Conservation (phyloP, 2,888 invertebrate species). For the Lochmaea capreae region DNA sequence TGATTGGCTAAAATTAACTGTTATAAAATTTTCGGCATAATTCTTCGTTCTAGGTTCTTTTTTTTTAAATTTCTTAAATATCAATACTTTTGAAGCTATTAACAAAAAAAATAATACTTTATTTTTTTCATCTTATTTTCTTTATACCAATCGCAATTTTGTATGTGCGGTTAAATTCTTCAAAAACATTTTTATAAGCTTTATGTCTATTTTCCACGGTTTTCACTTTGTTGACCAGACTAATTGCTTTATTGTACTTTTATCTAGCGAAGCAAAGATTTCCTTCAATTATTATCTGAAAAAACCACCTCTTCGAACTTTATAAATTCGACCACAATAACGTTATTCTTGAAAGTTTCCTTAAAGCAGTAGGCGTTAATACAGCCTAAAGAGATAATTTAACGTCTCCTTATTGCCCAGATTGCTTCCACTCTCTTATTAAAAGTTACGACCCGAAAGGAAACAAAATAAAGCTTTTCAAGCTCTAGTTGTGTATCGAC, state of each 20-base stretch:
- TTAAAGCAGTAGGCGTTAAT: constrained; percentile 47
- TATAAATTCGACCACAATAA: constrained; percentile 27
- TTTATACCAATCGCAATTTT: too few species aligned
- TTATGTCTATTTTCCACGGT: too few species aligned
- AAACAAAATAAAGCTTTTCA: constrained; percentile 49
- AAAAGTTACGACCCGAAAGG: constrained; percentile 54
- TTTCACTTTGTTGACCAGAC: too few species aligned
- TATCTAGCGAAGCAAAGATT: background rate
- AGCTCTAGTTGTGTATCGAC: constrained; percentile 9
- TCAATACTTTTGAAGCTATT: too few species aligned
- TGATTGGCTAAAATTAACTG: too few species aligned
- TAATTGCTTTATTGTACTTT: background rate
- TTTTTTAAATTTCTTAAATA: too few species aligned
- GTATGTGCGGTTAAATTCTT: too few species aligned
- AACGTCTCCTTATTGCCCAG: constrained; percentile 39
- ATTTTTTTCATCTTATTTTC: too few species aligned
- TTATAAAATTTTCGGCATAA: too few species aligned
- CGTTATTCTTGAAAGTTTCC: constrained; percentile 43
- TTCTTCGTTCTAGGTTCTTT: too few species aligned
- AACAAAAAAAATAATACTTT: too few species aligned
- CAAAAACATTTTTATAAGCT: too few species aligned
- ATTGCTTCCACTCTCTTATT: constrained; percentile 47
- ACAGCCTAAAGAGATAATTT: constrained; percentile 44
- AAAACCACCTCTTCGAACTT: background rate
- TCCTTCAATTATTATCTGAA: background rate